These are phyloP conservation scores for Temnothorax rugatulus DNA, from an alignment of 2,888 invertebrate species.

Conservation along the genomic window DNA sequence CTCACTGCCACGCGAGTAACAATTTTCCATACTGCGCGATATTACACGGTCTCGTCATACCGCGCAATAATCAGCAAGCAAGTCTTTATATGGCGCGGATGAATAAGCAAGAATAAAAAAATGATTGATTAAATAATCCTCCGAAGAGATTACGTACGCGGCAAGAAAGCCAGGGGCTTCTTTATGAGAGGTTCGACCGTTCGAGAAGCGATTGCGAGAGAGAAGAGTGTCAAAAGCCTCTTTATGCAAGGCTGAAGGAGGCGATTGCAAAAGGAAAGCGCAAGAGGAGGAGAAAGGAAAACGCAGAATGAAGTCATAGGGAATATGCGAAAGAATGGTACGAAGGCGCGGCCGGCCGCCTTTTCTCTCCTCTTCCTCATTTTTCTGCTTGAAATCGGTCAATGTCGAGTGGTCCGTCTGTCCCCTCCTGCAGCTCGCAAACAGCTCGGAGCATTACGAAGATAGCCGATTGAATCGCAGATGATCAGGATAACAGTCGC, in stretches of 20 bases:
- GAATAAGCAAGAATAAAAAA: slow-evolving; percentile 5
- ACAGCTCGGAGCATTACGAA: slow-evolving; percentile 77
- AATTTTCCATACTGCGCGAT: not conserved
- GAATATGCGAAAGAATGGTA: not conserved
- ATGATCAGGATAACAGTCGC: slow-evolving; percentile 77
- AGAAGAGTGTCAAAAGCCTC: slow-evolving; percentile 6
- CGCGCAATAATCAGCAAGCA: not conserved
- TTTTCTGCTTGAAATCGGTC: slow-evolving; percentile 50
- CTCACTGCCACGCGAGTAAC: no score
- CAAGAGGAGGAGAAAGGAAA: slow-evolving; percentile 26
- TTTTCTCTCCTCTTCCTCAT: slow-evolving; percentile 21
- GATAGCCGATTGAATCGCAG: slow-evolving; percentile 78
- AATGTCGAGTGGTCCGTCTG: slow-evolving; percentile 60
- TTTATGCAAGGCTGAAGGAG: not conserved
- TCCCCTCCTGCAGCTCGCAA: slow-evolving; percentile 53
- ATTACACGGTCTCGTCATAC: no score
- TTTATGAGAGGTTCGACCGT: not conserved
- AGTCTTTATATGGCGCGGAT: not conserved
- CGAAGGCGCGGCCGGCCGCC: not conserved
- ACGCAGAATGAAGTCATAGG: slow-evolving; percentile 1
- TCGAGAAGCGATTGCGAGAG: slow-evolving; percentile 28
- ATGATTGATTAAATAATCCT: not conserved
- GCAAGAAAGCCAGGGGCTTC: not conserved
- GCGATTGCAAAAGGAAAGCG: slow-evolving; percentile 27
- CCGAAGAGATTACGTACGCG: slow-evolving; percentile 4